A percentile compares a stretch with the other conserved stretches of the same genome.
Evolutionary conservation across 2,797 vertebrate species (phyloP).

Genomic region (Neosalanx taihuensis): DNA sequence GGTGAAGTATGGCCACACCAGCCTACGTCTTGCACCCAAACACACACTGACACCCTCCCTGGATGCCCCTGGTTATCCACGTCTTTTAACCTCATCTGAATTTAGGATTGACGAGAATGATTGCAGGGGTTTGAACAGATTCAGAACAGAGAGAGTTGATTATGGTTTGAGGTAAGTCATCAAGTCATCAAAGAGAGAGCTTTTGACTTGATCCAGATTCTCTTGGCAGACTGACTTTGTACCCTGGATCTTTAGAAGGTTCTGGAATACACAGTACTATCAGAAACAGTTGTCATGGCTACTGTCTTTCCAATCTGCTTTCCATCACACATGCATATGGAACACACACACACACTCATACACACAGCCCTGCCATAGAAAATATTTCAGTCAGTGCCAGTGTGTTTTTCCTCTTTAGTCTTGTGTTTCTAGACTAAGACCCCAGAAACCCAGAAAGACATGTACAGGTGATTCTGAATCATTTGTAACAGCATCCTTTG

Average conservation of each 20-base stretch:
- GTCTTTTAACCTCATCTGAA: no score
- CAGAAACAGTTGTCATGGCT: slow-evolving; percentile 41
- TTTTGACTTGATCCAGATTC: neutral
- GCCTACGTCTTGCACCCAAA: no score
- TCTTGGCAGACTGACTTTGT: neutral
- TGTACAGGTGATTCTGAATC: neutral
- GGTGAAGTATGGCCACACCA: no score
- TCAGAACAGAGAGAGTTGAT: neutral
- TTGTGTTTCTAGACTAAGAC: neutral
- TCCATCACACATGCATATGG: neutral
- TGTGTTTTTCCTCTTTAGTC: slow-evolving; percentile 4
- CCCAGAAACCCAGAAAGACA: no score
- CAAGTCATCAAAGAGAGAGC: no score
- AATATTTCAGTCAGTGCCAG: slow-evolving; percentile 1
- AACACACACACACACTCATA: slow-evolving; percentile 8
- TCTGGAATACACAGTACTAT: slow-evolving; percentile 21
- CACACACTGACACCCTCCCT: no score
- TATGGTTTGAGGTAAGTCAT: no score
- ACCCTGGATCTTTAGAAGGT: slow-evolving; percentile 14
- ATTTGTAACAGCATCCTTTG: neutral
- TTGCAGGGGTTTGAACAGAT: neutral
- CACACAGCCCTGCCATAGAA: slow-evolving; percentile 2
- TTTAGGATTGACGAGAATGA: neutral
- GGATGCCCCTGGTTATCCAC: no score
- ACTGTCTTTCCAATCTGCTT: slow-evolving; percentile 22